These are phyloP conservation scores for Lophochroa leadbeateri DNA, from an alignment of 2,113 vertebrate genomes.

Conservation along the genomic window DNA sequence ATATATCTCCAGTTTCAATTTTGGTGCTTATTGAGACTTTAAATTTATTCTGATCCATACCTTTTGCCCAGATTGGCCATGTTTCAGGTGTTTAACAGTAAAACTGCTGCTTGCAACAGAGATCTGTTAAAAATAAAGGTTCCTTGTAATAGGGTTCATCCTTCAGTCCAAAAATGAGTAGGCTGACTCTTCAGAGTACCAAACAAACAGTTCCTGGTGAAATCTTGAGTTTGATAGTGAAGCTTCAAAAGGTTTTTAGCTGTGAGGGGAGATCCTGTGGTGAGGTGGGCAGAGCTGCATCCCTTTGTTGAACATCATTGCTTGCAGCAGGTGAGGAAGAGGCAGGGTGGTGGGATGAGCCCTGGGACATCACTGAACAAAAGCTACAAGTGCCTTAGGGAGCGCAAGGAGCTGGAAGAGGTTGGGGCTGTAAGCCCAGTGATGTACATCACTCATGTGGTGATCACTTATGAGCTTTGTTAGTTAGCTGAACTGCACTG, in stretches of 20 bases:
- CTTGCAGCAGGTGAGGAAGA: background rate
- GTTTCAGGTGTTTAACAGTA: background rate
- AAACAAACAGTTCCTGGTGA: background rate
- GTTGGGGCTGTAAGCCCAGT: background rate
- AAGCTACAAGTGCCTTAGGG: background rate
- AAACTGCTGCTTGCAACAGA: background rate
- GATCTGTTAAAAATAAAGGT: background rate
- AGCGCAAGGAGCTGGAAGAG: background rate
- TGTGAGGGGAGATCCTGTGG: background rate
- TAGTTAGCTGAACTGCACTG: background rate
- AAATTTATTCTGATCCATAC: background rate
- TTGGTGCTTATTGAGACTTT: constrained; percentile 1
- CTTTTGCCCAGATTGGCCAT: background rate
- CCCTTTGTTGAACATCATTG: background rate
- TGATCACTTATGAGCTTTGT: background rate
- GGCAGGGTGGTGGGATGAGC: background rate
- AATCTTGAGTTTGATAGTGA: background rate
- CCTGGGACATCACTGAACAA: background rate
- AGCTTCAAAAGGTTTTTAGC: background rate
- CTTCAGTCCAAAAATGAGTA: background rate
- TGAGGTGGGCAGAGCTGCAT: background rate
- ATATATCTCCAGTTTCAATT: background rate
- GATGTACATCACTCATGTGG: background rate
- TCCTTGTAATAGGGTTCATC: background rate
- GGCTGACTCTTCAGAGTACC: background rate